These are phyloP conservation scores for Archocentrus centrarchus DNA, from an alignment of 2,113 vertebrate genomes.

Conservation along the genomic window DNA sequence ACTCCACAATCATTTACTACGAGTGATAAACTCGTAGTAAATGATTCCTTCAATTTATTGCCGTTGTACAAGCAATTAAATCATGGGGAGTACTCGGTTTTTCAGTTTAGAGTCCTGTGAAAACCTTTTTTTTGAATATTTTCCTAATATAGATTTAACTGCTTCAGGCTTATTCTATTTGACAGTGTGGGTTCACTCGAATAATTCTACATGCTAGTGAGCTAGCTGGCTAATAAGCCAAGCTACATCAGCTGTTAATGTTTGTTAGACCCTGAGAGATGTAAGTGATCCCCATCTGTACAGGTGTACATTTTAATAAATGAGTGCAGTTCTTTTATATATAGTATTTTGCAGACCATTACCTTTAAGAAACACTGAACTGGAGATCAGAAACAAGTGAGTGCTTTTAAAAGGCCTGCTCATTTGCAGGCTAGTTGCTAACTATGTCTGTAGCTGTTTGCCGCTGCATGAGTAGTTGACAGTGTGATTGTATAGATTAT, in stretches of 20 bases:
- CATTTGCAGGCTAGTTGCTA: not conserved
- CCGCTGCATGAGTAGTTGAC: not conserved
- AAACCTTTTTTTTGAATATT: not conserved
- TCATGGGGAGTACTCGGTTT: not conserved
- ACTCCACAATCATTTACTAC: too few species aligned
- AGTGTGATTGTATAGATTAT: not conserved
- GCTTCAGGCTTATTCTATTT: not conserved
- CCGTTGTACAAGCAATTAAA: not conserved
- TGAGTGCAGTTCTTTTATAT: not conserved
- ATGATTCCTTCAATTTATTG: not conserved
- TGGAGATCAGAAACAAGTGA: not conserved
- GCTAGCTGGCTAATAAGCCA: not conserved
- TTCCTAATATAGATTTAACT: not conserved
- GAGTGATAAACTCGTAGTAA: not conserved
- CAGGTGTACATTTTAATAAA: not conserved
- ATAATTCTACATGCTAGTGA: not conserved
- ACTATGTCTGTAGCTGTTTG: not conserved
- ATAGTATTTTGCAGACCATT: not conserved
- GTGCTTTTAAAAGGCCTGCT: not conserved
- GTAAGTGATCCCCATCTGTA: not conserved
- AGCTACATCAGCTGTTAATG: not conserved
- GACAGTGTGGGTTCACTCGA: not conserved
- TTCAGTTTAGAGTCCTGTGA: not conserved
- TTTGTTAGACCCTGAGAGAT: not conserved
- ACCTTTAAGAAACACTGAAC: not conserved